Evolutionary conservation across 2,888 invertebrate species (phyloP).

Genomic region (Eristalis arbustorum): DNA sequence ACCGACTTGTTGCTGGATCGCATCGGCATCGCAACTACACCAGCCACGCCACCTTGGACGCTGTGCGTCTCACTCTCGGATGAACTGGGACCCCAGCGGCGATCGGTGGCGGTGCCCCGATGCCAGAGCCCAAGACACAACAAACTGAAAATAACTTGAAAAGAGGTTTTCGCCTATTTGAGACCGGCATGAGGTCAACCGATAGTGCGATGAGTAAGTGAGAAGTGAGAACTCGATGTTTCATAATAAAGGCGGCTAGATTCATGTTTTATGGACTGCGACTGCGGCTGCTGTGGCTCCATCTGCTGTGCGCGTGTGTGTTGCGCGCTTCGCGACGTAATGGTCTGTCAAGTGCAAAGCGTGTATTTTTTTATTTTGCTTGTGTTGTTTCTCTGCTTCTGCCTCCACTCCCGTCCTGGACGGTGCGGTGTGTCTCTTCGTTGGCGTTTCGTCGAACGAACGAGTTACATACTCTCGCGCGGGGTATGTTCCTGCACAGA

Average conservation of each 20-base stretch:
- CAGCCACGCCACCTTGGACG: conserved; percentile 58
- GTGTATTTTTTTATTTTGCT: conserved; percentile 3
- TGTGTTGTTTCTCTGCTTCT: neutral
- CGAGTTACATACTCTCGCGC: conserved; percentile 1
- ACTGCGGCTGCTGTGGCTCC: neutral
- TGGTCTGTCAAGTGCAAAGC: conserved; percentile 46
- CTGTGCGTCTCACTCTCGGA: conserved; percentile 55
- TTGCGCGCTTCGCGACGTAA: conserved; percentile 32
- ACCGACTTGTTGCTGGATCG: conserved; percentile 30
- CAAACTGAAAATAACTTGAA: conserved; percentile 64
- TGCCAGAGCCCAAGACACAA: conserved; percentile 66
- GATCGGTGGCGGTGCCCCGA: neutral
- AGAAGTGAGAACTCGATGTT: conserved; percentile 68
- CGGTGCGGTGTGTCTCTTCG: neutral
- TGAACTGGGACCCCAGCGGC: conserved; percentile 33
- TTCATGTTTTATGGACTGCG: conserved; percentile 8
- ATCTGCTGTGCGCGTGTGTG: neutral
- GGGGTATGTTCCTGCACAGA: conserved; percentile 18
- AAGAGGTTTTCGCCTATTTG: conserved; percentile 66
- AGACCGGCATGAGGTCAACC: conserved; percentile 66
- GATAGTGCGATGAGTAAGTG: conserved; percentile 68
- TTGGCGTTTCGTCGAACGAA: conserved; percentile 3
- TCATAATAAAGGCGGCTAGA: conserved; percentile 52
- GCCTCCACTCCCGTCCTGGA: neutral
- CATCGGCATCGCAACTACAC: neutral